phyloP scores from a whole-genome alignment of 2,888 invertebrate species.

The Hypomecis atomaria region DNA sequence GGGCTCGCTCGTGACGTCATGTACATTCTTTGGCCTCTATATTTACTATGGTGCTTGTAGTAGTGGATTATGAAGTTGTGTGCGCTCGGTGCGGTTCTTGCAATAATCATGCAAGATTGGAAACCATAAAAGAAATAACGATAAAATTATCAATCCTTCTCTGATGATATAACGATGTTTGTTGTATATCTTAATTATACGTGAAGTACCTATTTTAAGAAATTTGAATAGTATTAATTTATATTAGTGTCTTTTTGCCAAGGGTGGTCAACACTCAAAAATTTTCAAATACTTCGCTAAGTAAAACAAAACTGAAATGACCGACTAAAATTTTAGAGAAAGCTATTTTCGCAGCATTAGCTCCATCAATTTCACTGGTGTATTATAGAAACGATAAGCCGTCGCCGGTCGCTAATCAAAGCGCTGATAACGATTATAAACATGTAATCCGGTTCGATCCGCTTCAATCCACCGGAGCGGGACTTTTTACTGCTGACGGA shows the following conservation, averaged over 20 bases:
- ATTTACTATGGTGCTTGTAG: slow-evolving; percentile 66
- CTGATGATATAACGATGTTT: neutral
- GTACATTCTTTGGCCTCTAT: slow-evolving; percentile 75
- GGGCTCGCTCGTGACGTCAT: slow-evolving; percentile 83
- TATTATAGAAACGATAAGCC: slow-evolving; percentile 18
- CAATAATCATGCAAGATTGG: slow-evolving; percentile 27
- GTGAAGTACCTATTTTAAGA: too few relatives aligned
- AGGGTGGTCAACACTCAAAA: too few relatives aligned
- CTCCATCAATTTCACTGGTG: slow-evolving; percentile 20
- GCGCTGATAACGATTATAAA: slow-evolving; percentile 39
- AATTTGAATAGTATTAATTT: too few relatives aligned
- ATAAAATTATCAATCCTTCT: neutral
- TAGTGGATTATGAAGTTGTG: slow-evolving; percentile 43
- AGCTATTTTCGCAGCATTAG: slow-evolving; percentile 3
- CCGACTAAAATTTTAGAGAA: neutral
- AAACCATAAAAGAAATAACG: neutral
- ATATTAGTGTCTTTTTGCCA: too few relatives aligned
- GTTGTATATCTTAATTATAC: neutral
- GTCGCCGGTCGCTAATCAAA: slow-evolving; percentile 37
- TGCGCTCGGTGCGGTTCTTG: slow-evolving; percentile 28
- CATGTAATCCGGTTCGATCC: slow-evolving; percentile 36
- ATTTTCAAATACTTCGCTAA: too few relatives aligned
- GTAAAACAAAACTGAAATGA: neutral
- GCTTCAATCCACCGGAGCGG: slow-evolving; percentile 21
- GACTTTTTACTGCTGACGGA: slow-evolving; percentile 11